phyloP scores from a whole-genome alignment of 2,797 vertebrate genomes.

The Lacerta agilis region DNA sequence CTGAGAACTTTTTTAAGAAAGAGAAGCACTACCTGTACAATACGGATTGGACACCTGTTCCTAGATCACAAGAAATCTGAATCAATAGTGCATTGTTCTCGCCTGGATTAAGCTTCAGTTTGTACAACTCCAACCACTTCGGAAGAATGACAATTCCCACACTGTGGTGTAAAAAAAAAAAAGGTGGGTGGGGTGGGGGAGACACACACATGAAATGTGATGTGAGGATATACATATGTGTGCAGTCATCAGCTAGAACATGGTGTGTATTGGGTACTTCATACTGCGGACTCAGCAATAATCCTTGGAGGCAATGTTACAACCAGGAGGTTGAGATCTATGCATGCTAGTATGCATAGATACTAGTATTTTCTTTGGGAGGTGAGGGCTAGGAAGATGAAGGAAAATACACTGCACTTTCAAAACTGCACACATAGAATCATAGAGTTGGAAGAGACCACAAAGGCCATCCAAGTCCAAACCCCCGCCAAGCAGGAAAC shows the following conservation, averaged over 20 bases:
- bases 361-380: no score
- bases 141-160: not conserved
- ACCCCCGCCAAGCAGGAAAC: no score
- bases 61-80: not conserved
- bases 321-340: not conserved
- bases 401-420: not conserved
- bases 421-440: not conserved
- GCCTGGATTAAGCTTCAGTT: not conserved
- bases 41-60: not conserved
- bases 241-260: not conserved
- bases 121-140: not conserved
- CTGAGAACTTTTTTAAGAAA: not conserved
- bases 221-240: not conserved
- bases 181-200: not conserved
- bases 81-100: not conserved
- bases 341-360: no score
- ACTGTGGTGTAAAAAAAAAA: not conserved
- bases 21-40: not conserved
- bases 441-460: no score
- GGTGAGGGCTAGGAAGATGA: not conserved
- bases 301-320: not conserved
- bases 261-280: not conserved
- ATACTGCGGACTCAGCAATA: not conserved
- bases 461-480: no score
- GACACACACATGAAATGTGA: not conserved